Evolutionary conservation across 2,888 invertebrate species (phyloP).

Genomic region (Halictus ligatus): DNA sequence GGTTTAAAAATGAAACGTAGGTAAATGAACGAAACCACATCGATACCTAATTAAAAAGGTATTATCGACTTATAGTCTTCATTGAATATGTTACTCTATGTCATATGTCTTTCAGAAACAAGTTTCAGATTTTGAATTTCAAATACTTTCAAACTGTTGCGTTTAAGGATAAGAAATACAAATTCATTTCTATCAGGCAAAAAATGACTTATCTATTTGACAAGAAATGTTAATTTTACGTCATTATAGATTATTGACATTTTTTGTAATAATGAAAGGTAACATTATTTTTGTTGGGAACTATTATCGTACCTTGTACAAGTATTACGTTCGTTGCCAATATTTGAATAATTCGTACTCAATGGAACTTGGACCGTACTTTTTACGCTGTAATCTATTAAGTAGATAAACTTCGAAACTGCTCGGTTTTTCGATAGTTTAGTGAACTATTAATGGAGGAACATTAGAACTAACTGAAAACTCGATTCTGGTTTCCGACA

Average conservation of each 20-base stretch:
- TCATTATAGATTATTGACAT: not conserved
- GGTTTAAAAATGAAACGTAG: not conserved
- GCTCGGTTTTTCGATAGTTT: constrained; percentile 31
- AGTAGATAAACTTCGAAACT: constrained; percentile 3
- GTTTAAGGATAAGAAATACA: not conserved
- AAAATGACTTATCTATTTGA: not conserved
- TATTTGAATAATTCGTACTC: too few species aligned
- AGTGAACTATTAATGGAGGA: constrained; percentile 17
- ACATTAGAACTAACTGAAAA: constrained; percentile 17
- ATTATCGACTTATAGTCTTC: not conserved
- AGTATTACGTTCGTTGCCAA: not conserved
- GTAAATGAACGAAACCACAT: not conserved
- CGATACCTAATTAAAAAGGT: not conserved
- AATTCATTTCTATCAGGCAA: not conserved
- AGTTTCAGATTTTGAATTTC: not conserved
- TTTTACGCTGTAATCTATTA: not conserved
- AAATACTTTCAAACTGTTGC: not conserved
- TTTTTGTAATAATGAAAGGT: not conserved
- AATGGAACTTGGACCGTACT: not conserved
- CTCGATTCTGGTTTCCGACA: constrained; percentile 9
- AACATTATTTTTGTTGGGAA: not conserved
- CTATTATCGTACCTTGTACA: not conserved
- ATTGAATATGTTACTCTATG: not conserved
- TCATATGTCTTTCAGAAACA: not conserved
- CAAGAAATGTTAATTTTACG: not conserved